Conservation (phyloP, 2,113 vertebrate species). For the Struthidea cinerea region DNA sequence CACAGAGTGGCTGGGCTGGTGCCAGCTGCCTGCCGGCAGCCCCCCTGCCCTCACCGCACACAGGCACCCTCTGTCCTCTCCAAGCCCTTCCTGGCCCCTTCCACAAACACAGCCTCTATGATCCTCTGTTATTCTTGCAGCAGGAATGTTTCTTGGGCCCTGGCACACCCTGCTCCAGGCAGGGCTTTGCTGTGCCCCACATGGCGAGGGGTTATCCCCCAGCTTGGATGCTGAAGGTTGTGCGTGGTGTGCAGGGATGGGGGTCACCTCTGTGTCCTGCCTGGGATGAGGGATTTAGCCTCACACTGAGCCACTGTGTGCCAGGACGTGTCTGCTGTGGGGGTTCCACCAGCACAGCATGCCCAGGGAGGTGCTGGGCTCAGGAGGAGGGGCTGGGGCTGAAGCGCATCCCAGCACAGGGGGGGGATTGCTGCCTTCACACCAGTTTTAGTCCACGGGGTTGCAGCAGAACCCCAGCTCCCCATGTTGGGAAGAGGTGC, state of each 20-base stretch:
- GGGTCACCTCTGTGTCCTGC: not conserved
- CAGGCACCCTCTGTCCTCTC: constrained; percentile 33
- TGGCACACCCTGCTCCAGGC: not conserved
- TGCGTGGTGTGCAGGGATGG: accelerated
- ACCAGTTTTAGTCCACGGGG: accelerated
- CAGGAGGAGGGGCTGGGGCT: not conserved
- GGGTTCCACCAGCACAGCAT: no score
- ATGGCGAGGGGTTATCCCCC: accelerated
- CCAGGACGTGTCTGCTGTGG: accelerated
- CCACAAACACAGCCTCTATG: constrained; percentile 15
- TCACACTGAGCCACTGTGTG: accelerated
- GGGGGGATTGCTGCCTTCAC: not conserved
- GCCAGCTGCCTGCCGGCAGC: not conserved
- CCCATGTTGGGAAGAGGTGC: accelerated
- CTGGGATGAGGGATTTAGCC: not conserved
- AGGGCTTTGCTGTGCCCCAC: not conserved
- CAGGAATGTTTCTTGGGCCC: not conserved
- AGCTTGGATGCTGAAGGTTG: not conserved
- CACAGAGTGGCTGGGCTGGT: not conserved
- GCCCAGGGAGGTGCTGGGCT: not conserved
- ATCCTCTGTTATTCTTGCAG: not conserved
- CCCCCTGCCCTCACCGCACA: not conserved
- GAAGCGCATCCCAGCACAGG: accelerated
- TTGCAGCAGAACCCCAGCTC: not conserved
- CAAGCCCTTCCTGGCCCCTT: not conserved